These are phyloP conservation scores for Acrobasis repandana DNA, from an alignment of 2,888 invertebrate genomes.

Conservation along the genomic window DNA sequence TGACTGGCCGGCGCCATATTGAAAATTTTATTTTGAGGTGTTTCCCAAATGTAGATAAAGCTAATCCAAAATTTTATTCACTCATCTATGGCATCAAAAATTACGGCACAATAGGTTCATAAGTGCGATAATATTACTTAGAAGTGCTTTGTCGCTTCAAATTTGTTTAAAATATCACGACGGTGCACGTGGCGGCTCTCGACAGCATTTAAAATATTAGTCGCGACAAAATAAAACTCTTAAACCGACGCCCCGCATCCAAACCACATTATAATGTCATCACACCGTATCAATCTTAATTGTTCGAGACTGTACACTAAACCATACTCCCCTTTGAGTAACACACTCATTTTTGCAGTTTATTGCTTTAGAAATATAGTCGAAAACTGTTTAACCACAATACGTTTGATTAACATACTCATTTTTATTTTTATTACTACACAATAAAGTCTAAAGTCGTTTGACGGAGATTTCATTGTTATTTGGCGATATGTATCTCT, in stretches of 20 bases:
- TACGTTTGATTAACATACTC: not conserved
- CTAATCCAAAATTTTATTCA: not conserved
- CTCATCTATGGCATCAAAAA: conserved; percentile 3
- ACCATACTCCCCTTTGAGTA: conserved; percentile 27
- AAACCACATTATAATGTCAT: conserved; percentile 68
- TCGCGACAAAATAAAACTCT: conserved; percentile 35
- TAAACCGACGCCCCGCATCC: conserved; percentile 47
- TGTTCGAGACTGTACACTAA: conserved; percentile 53
- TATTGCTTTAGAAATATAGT: conserved; percentile 1
- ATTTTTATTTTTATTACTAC: not conserved
- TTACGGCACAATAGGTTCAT: conserved; percentile 1
- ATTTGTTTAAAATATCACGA: conserved; percentile 26
- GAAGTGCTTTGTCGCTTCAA: conserved; percentile 21
- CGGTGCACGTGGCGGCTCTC: conserved; percentile 40
- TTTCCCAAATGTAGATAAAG: not conserved
- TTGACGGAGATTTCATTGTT: not conserved
- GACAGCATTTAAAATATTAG: conserved; percentile 40
- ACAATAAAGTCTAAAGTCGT: conserved; percentile 13
- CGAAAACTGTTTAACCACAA: not conserved
- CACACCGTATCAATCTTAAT: conserved; percentile 69
- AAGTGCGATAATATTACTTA: conserved; percentile 16
- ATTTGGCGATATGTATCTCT: conserved; percentile 18
- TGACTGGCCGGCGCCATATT: too few relatives aligned
- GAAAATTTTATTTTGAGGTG: not conserved
- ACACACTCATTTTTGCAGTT: too few relatives aligned